Conservation (phyloP, 2,888 invertebrate genomes). For the Galeruca laticollis region DNA sequence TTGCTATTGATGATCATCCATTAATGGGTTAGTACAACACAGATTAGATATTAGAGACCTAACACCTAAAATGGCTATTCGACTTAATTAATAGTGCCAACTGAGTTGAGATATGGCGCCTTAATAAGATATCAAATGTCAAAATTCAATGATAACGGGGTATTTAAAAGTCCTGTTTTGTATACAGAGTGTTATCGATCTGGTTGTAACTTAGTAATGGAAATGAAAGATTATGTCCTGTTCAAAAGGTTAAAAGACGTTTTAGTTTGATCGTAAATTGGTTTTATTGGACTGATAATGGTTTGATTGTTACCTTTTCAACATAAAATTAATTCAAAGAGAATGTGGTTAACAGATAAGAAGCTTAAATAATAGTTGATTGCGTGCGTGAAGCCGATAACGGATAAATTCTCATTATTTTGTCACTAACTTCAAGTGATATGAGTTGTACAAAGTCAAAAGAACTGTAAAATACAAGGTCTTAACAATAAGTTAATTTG, state of each 20-base stretch:
- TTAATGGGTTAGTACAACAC: slow-evolving; percentile 38
- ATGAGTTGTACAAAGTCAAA: neutral
- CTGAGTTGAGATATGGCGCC: slow-evolving; percentile 53
- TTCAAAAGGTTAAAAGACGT: slow-evolving; percentile 51
- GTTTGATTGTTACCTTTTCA: slow-evolving; percentile 22
- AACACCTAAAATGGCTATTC: slow-evolving; percentile 31
- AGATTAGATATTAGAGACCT: slow-evolving; percentile 41
- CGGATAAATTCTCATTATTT: neutral
- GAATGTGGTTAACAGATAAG: slow-evolving; percentile 11
- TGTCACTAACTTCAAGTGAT: neutral
- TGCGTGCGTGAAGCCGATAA: slow-evolving; percentile 9
- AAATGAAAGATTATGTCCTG: slow-evolving; percentile 51
- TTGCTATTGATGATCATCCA: slow-evolving; percentile 33
- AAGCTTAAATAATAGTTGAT: slow-evolving; percentile 26
- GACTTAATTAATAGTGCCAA: slow-evolving; percentile 53
- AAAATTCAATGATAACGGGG: slow-evolving; percentile 46
- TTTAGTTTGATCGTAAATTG: slow-evolving; percentile 48
- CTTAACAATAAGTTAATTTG: neutral
- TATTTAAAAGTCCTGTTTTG: slow-evolving; percentile 29
- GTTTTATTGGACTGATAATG: slow-evolving; percentile 26
- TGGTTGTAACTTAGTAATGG: slow-evolving; percentile 49
- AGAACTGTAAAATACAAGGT: neutral
- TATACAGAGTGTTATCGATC: slow-evolving; percentile 39
- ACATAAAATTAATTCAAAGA: neutral
- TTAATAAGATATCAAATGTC: slow-evolving; percentile 54